Evolutionary conservation across 1,140 invertebrate genomes (phyloP), one percentile per base, ranked within the genome.

Genomic region (Temnothorax nylanderi): DNA sequence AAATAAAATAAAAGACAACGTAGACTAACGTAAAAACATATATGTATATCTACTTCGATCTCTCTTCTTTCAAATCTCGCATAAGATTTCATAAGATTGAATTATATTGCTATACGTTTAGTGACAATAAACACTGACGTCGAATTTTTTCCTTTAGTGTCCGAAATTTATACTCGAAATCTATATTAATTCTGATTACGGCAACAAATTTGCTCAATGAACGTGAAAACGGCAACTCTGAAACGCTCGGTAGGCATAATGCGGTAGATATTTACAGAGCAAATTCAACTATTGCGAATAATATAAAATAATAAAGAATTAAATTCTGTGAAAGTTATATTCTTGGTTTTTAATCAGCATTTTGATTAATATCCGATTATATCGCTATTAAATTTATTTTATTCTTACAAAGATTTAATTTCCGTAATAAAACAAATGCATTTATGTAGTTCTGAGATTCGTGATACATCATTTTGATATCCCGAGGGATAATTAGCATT

Each of bases 401-500:
- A 75, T 75, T 37, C 0, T 56, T 32, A 11, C 7, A 18, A 44
- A 44, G 16, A 34, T 78, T 76, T 58, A 58, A 76, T 56, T 75
- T 21, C 10, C 11, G 16, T n/a, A 62, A 10, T 32, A 77, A 32
- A 44, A 21, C 16, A 6, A 34, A 1, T 47, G 13, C 11, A 65
- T 47, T 49, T 6, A n/a, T 3, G 11, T 10, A 32, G 18, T 34
- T 32, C 18, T 44, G 18, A 75, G 6, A n/a, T 75, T 41, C 54
- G 1, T 7, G 54, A 44, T 47, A 47, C 3, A n/a, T 44, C 5
- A 8, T 47, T 80, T 71, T 81, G 64, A 56, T 81, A 58, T 71
- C 21, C 21, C 34, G 32, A 44, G 44, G 37, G 37, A 71, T 81
- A 71, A 81, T 81, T 81, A 81, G 37, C 49, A 41, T 69, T 69